These are phyloP conservation scores for Mobula hypostoma DNA, from an alignment of 2,113 vertebrate genomes.

Conservation along the genomic window DNA sequence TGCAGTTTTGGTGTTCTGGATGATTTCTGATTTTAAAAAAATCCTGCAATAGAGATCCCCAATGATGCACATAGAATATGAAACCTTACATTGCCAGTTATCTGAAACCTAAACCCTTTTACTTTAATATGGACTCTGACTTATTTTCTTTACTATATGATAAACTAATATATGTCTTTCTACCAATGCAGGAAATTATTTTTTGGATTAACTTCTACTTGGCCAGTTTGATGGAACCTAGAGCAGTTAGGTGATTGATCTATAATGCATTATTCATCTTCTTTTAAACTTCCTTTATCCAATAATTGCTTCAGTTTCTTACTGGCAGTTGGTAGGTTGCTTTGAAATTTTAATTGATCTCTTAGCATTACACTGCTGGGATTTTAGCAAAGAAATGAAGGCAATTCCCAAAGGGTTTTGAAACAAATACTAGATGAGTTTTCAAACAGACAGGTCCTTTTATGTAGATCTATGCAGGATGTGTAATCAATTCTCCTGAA, in stretches of 20 bases:
- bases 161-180: neutral
- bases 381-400: conserved; percentile 56
- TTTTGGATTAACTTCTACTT: conserved; percentile 62
- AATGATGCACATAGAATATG: neutral
- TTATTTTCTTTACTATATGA: neutral
- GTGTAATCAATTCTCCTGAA: conserved; percentile 30
- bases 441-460: conserved; percentile 16
- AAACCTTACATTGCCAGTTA: neutral
- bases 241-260: conserved; percentile 59
- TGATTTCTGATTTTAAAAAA: neutral
- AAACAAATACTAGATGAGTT: conserved; percentile 59
- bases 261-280: conserved; percentile 55
- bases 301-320: conserved; percentile 63
- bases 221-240: conserved; percentile 64
- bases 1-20: neutral
- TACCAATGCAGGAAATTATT: conserved; percentile 42
- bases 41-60: neutral
- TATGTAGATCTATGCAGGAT: conserved; percentile 29
- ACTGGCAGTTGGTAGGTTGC: conserved; percentile 57
- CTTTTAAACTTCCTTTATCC: conserved; percentile 54
- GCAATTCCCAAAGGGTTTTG: conserved; percentile 47
- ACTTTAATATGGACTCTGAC: neutral
- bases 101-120: neutral
- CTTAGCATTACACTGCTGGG: conserved; percentile 59
- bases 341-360: conserved; percentile 65